Percentiles rank a stretch among this genome's conserved stretches.
Conservation (phyloP, 2,113 vertebrate genomes). For the Menura novaehollandiae region DNA sequence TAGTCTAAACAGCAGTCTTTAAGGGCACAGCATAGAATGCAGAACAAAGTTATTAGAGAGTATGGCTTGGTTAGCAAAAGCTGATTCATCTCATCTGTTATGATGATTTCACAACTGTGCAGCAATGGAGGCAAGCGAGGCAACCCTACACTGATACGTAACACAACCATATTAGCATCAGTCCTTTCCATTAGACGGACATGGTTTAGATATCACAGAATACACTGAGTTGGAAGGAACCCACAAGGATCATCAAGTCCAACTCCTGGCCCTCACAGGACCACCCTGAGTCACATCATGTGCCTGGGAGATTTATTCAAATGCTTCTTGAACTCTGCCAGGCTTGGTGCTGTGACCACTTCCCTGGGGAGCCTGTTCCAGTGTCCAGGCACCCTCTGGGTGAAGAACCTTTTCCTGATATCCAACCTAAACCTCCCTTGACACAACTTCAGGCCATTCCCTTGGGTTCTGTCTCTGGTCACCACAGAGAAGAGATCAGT, state of each 20-base stretch:
- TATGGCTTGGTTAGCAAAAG: background rate
- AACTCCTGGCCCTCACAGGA: background rate
- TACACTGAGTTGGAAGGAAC: background rate
- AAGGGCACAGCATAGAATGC: background rate
- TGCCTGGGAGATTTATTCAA: too few species aligned
- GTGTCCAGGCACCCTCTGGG: background rate
- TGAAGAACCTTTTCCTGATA: background rate
- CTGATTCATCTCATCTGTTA: background rate
- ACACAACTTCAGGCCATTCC: background rate
- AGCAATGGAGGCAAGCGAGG: background rate
- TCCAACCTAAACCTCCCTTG: background rate
- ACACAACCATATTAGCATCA: background rate
- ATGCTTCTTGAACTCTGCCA: background rate
- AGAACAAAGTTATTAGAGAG: background rate
- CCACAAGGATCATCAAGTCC: rapidly evolving
- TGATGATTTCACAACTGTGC: background rate
- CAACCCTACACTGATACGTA: background rate
- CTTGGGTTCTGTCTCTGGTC: background rate
- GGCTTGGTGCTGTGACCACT: background rate
- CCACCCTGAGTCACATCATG: background rate
- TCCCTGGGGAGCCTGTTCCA: background rate
- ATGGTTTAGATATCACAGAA: background rate
- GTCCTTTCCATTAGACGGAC: background rate
- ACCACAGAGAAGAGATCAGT: background rate
- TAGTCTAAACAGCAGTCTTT: background rate